Evolutionary conservation across 30 jellyfish, hydroid and myxozoan genomes (phyloP).

Genomic region (Catostylus mosaicus): DNA sequence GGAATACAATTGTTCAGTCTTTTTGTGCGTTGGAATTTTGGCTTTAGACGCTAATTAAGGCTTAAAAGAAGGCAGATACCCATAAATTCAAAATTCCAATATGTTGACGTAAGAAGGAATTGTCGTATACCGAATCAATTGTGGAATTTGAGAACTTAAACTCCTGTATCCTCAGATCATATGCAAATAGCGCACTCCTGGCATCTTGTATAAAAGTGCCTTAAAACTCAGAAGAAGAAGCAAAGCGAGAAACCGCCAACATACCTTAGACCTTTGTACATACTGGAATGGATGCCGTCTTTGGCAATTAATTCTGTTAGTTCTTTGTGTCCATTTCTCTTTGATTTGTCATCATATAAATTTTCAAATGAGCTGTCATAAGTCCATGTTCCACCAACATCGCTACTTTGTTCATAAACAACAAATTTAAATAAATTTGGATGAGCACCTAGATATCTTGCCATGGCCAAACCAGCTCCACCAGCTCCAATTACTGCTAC

Average conservation of each 20-base stretch:
- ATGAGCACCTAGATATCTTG: constrained; percentile 63
- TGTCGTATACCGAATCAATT: too few species aligned
- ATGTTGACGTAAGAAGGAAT: too few species aligned
- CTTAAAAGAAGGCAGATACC: too few species aligned
- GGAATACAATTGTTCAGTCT: too few species aligned
- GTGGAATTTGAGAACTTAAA: too few species aligned
- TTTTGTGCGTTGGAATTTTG: too few species aligned
- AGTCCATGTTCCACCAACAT: constrained; percentile 91
- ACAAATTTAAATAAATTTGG: constrained; percentile 32
- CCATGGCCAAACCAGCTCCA: constrained; percentile 90
- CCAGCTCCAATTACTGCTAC: constrained; percentile 98
- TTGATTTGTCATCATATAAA: background rate
- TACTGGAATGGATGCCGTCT: constrained; percentile 60
- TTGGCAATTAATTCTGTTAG: constrained; percentile 9
- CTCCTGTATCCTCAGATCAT: too few species aligned
- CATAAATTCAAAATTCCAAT: too few species aligned
- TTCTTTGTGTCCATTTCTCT: constrained; percentile 15
- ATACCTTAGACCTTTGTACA: constrained; percentile 77
- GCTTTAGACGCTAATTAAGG: too few species aligned
- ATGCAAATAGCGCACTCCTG: too few species aligned
- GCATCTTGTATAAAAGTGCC: too few species aligned
- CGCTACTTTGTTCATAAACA: constrained; percentile 69
- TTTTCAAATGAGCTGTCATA: constrained; percentile 43
- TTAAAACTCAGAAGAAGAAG: too few species aligned
- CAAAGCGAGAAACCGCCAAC: background rate